Evolutionary conservation across 2,888 invertebrate species (phyloP), one percentile per base, ranked within the genome.

Genomic region (Allophyes oxyacanthae): DNA sequence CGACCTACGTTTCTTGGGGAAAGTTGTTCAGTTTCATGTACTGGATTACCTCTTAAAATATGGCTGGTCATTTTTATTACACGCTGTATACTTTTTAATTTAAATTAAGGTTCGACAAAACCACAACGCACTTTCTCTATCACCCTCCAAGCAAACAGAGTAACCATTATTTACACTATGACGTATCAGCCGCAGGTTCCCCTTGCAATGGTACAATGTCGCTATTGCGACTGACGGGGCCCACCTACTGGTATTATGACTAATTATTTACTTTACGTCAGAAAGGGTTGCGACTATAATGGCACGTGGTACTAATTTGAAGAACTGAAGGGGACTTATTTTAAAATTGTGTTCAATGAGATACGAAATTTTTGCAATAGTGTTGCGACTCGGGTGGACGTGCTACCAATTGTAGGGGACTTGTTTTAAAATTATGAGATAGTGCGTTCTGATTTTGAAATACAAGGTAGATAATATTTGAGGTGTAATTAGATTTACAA

Each of bases 211-310:
- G 25, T 69, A 69, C 64, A 50, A 34, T 64, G 70, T 45, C 32
- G 48, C 45, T 66, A 51, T 57, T 64, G 64, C 65, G 58, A 69
- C 52, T 69, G 70, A 66, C 57, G 64, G 57, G 36, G 48, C 42
- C 52, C 56, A 66, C 53, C 70, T 69, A 64, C 70, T 6, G 49
- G 53, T 61, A 59, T 69, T 65, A 64, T 75, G 73, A 74, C 73
- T 75, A 74, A 74, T 75, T 74, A 74, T 74, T 74, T 74, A 59
- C 75, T 73, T 69, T 55, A 66, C 43, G 37, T 58, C 40, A 20
- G 11, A 36, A 59, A 42, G 64, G 66, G 66, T 52, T 38, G 65
- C 30, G 6, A 38, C n/a, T n/a, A n/a, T n/a, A n/a, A n/a, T n/a
- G n/a, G 28, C 6, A 11, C 11, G 13, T 41, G 43, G 51, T 26